Percentiles rank a stretch among this genome's conserved stretches.
phyloP scores from a whole-genome alignment of 2,113 vertebrate species.

The Brachyhypopomus occidentalis region DNA sequence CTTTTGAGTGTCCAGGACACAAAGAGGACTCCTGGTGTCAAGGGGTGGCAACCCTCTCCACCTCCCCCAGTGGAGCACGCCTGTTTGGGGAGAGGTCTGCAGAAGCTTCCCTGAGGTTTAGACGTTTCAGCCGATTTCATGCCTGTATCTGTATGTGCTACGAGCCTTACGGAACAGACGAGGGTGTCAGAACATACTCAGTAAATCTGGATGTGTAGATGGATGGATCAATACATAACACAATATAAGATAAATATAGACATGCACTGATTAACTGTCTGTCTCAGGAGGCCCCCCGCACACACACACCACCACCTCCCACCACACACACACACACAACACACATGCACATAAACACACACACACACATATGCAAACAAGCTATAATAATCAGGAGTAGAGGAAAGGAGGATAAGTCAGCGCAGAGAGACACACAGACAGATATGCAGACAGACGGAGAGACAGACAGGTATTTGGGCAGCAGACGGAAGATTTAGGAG shows the following conservation, averaged over 20 bases:
- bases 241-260: too few relatives aligned
- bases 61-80: conserved; percentile 4
- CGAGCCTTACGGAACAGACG: neutral
- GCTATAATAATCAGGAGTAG: too few relatives aligned
- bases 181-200: neutral
- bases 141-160: conserved; percentile 54
- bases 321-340: neutral
- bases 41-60: neutral
- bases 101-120: conserved; percentile 62
- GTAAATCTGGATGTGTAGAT: neutral
- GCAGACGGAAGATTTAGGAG: neutral
- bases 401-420: neutral
- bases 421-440: neutral
- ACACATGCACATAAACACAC: neutral
- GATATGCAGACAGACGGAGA: neutral
- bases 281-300: too few relatives aligned
- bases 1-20: conserved; percentile 40
- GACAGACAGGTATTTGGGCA: neutral
- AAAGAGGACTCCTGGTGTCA: conserved; percentile 23
- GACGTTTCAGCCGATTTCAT: conserved; percentile 67
- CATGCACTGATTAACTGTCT: too few relatives aligned
- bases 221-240: neutral
- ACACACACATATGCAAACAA: neutral
- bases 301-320: too few relatives aligned
- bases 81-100: conserved; percentile 21